Evolutionary conservation across 2,113 vertebrate species (phyloP).

Genomic region (Tetrax tetrax): DNA sequence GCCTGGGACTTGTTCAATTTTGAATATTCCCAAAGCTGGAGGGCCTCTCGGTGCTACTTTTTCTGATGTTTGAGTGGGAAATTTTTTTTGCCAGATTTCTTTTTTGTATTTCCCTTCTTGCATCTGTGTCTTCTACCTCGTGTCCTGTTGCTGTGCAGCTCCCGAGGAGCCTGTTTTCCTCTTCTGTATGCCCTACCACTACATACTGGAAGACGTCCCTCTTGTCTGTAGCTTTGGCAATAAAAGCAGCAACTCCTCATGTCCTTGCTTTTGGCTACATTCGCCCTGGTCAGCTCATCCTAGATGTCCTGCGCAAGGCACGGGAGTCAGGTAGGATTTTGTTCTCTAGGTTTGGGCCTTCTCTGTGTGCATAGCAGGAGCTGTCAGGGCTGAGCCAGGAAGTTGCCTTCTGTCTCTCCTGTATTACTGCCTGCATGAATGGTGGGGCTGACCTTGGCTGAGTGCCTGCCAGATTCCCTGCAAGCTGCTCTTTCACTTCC

Average conservation of each 20-base stretch:
- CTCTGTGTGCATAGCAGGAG: not conserved
- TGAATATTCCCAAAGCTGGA: not conserved
- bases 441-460: not conserved
- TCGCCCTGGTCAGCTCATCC: not conserved
- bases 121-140: not conserved
- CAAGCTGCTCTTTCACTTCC: not conserved
- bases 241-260: not conserved
- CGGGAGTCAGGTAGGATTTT: not conserved
- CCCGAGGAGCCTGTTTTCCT: not conserved
- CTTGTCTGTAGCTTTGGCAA: not conserved
- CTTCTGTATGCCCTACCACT: fast-evolving
- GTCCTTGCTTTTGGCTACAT: not conserved
- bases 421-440: not conserved
- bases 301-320: not conserved
- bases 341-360: not conserved
- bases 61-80: not conserved
- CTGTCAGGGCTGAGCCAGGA: not conserved
- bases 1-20: not conserved
- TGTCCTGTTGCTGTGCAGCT: fast-evolving
- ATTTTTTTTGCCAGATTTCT: fast-evolving
- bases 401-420: not conserved
- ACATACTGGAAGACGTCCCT: not conserved
- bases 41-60: not conserved
- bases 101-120: not conserved
- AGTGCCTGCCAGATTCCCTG: not conserved